Evolutionary conservation across 2,113 vertebrate species (phyloP), one percentile per base, ranked within the genome.

Genomic region (Festucalex cinctus): DNA sequence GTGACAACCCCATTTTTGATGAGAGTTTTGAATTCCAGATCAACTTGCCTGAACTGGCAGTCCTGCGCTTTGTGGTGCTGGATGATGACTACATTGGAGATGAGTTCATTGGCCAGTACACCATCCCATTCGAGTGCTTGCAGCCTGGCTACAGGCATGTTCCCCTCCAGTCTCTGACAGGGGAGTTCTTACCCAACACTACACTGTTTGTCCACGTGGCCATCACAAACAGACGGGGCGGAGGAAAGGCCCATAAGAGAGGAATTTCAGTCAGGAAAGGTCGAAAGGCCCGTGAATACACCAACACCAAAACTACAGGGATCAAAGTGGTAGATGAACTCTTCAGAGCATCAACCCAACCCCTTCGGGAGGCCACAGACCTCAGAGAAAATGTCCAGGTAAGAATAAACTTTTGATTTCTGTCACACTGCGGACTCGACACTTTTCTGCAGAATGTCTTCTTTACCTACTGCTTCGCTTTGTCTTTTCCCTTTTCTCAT

Each of bases 11-110:
- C 0, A 83, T 95, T 81, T 97, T 96, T 12, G 95, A 97, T 0
- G 95, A 97, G 86, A 96, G 93, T 68, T 93, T 96, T 84, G 95
- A 96, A 87, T 97, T 97, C 84, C 95, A 96, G 86, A 94, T 97
- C 39, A 97, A 97, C 86, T 90, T 97, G 65, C 95, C 95, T 0
- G 95, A 97, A 83, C 88, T 97, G 74, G 93, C 95, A 0, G 92
- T 94, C 3, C 84, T 97, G 69, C 93, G 95, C 53, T 95, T 97
- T 1, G 94, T 97, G 0, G 95, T 97, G 69, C 89, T 96, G 69
- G 95, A 96, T 0, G 95, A 96, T 0, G 95, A 97, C 81, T 97
- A 94, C 87, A 97, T 97, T 0, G 95, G 95, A 17, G 95, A 97
- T 0, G 95, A 97, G 82, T 97, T 97, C 84, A 97, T 97, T 2